Evolutionary conservation across 1,140 invertebrate species (phyloP).

Genomic region (Lithobius niger): DNA sequence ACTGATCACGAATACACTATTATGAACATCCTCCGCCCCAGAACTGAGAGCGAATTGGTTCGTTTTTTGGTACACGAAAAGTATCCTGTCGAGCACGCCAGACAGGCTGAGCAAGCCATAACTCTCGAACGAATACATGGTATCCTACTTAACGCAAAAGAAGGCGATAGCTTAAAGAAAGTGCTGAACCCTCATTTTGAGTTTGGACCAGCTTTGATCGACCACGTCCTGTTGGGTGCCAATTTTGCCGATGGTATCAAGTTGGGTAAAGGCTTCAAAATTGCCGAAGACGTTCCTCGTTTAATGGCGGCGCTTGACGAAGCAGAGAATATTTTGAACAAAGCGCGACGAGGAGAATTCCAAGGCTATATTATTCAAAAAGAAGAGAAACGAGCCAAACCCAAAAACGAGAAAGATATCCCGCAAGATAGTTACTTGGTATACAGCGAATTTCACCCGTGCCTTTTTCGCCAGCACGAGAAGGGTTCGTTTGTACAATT

Average conservation of each 20-base stretch:
- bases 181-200: slow-evolving; percentile 67
- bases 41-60: slow-evolving; percentile 85
- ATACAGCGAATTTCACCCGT: slow-evolving; percentile 47
- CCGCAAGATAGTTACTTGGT: slow-evolving; percentile 20
- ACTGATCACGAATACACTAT: slow-evolving; percentile 86
- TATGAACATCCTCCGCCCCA: slow-evolving; percentile 81
- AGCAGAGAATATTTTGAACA: slow-evolving; percentile 49
- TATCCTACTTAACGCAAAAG: slow-evolving; percentile 49
- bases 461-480: slow-evolving; percentile 55
- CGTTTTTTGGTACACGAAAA: slow-evolving; percentile 81
- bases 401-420: neutral
- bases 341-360: slow-evolving; percentile 25
- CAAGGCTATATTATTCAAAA: slow-evolving; percentile 74
- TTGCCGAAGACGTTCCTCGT: slow-evolving; percentile 47
- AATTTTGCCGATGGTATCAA: slow-evolving; percentile 46
- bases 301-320: slow-evolving; percentile 52
- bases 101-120: slow-evolving; percentile 41
- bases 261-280: slow-evolving; percentile 49
- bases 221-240: slow-evolving; percentile 63
- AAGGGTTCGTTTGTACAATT: slow-evolving; percentile 47
- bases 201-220: slow-evolving; percentile 78
- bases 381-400: slow-evolving; percentile 49
- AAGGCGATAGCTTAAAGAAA: slow-evolving; percentile 68
- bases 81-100: slow-evolving; percentile 66
- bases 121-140: slow-evolving; percentile 35